Conservation (phyloP, 2,797 vertebrate species). For the Danio tinwini region DNA sequence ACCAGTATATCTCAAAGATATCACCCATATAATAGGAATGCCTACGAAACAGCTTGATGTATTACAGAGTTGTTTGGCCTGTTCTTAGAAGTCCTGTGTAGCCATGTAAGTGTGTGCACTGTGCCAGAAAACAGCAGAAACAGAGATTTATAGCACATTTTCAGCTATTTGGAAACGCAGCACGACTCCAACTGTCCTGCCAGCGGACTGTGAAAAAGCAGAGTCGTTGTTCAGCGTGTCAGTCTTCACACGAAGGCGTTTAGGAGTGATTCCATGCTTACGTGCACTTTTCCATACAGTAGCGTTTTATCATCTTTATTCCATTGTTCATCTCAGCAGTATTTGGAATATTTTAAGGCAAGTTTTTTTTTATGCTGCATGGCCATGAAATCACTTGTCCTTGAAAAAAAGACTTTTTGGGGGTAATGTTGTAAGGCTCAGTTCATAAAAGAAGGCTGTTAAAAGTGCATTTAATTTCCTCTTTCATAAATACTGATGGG, state of each 20-base stretch:
- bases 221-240: conserved; percentile 34
- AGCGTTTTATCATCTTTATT: conserved; percentile 24
- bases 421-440: conserved; percentile 24
- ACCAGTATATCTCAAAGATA: too few species aligned
- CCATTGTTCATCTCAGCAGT: conserved; percentile 15
- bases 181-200: conserved; percentile 32
- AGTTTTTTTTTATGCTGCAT: neutral
- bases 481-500: conserved; percentile 19
- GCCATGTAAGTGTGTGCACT: neutral
- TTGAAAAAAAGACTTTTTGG: conserved; percentile 15
- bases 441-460: conserved; percentile 35
- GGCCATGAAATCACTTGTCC: conserved; percentile 31
- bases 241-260: conserved; percentile 31
- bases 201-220: conserved; percentile 40
- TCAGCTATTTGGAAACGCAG: conserved; percentile 27
- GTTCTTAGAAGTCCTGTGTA: neutral
- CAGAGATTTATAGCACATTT: conserved; percentile 45
- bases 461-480: conserved; percentile 42
- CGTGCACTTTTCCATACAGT: conserved; percentile 27
- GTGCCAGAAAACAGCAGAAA: conserved; percentile 37
- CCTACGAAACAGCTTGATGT: neutral
- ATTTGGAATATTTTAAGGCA: neutral
- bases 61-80: neutral
- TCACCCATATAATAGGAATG: too few species aligned
- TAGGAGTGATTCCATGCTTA: conserved; percentile 4